Evolutionary conservation across 2,113 vertebrate species (phyloP), one percentile per base, ranked within the genome.

Genomic region (Bubo blakistoni): DNA sequence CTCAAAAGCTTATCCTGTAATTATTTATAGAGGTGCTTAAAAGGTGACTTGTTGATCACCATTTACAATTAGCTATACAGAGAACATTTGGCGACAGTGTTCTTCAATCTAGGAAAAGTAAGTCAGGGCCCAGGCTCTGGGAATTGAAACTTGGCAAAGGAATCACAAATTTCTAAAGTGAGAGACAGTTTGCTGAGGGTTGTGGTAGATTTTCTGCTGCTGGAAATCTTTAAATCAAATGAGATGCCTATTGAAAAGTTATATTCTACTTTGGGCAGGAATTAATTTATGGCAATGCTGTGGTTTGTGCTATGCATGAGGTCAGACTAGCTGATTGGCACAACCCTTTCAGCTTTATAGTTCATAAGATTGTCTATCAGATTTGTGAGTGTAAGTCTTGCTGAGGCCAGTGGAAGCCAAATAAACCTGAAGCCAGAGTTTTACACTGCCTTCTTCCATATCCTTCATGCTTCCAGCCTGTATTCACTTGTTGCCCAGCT

Each of bases 151-250:
- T 81, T 90, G 79, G 82, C 76, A 86, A 72, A 74, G 36, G n/a
- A 86, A 46, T 15, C 16, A 42, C 22, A 36, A 14, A 25, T 86
- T 81, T 92, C 55, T 88, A 4, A 90, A 93, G 51, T 38, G 55
- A 95, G 58, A 91, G 54, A 59, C 17, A 62, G 71, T 87, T 91
- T 69, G 72, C 54, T 76, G 81, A 90, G 57, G 52, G 21, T 54
- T 91, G 88, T 74, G 66, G 87, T 94, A 72, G 66, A 73, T 85
- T 94, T 95, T 90, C 92, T 90, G 8, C 76, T 86, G 70, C 58
- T 93, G 88, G 58, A 95, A 96, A 80, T 95, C 71, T 91, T 95
- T 90, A 96, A 96, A 90, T 96, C 58, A 88, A 94, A 85, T 90
- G 66, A 81, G 78, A 94, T 92, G 62, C 46, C 49, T 93, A 69